Evolutionary conservation across 2,113 vertebrate genomes (phyloP).

Genomic region (Ophthalmolycus amberensis): DNA sequence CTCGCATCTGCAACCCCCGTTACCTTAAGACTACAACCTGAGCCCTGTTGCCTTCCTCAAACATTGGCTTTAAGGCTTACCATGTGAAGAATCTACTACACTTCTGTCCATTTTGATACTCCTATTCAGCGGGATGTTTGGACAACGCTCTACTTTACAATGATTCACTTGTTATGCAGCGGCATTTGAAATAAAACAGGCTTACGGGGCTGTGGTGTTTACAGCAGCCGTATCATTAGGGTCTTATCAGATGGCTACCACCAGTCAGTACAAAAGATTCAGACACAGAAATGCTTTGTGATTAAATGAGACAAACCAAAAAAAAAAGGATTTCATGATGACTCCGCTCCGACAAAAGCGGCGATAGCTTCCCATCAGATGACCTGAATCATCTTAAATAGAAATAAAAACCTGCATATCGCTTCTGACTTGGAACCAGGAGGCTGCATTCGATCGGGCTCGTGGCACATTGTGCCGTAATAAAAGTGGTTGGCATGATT

Average conservation of each 20-base stretch:
- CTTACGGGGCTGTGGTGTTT: constrained; percentile 52
- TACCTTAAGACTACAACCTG: constrained; percentile 61
- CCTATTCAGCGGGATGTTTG: constrained; percentile 47
- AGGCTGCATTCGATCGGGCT: constrained; percentile 71
- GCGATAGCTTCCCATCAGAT: constrained; percentile 23
- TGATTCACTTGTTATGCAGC: constrained; percentile 43
- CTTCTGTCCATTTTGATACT: constrained; percentile 29
- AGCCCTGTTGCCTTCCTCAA: constrained; percentile 14
- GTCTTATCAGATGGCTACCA: constrained; percentile 50
- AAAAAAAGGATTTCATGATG: constrained; percentile 19
- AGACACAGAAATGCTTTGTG: constrained; percentile 38
- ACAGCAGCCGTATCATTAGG: constrained; percentile 60
- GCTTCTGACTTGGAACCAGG: constrained; percentile 45
- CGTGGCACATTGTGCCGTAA: constrained; percentile 66
- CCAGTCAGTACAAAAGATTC: constrained; percentile 17
- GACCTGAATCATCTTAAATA: constrained; percentile 46
- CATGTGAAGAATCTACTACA: not conserved
- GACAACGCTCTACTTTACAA: constrained; percentile 44
- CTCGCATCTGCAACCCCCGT: constrained; percentile 56
- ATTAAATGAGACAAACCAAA: constrained; percentile 40
- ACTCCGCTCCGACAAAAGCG: constrained; percentile 38
- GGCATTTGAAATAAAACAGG: constrained; percentile 53
- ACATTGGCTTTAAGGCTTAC: constrained; percentile 16
- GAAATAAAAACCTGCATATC: constrained; percentile 34
- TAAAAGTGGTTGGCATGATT: constrained; percentile 77